These are phyloP conservation scores for Xenopus laevis DNA, from an alignment of 2,113 vertebrate genomes.

Conservation along the genomic window DNA sequence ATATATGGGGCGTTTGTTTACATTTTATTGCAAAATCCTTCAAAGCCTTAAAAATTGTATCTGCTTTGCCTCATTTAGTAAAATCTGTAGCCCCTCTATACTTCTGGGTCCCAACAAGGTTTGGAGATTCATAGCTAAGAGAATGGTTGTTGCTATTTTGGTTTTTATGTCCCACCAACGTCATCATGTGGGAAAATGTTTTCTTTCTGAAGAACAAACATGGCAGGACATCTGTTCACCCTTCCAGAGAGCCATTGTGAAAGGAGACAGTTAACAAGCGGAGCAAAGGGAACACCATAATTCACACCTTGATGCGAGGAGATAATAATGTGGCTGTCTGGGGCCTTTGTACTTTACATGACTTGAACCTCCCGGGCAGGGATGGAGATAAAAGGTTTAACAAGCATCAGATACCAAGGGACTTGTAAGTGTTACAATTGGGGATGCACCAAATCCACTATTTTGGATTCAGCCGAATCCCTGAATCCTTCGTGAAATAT, in stretches of 20 bases:
- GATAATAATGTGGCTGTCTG: not conserved
- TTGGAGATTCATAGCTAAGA: too few relatives aligned
- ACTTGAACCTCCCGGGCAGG: not conserved
- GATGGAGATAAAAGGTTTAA: not conserved
- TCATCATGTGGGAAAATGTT: not conserved
- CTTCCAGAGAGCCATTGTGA: conserved; percentile 11
- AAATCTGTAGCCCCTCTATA: too few relatives aligned
- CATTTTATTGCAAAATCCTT: too few relatives aligned
- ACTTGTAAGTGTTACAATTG: not conserved
- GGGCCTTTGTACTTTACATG: conserved; percentile 4
- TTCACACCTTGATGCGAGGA: conserved; percentile 33
- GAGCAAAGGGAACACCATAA: not conserved
- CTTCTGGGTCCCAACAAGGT: too few relatives aligned
- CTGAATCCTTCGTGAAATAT: too few relatives aligned
- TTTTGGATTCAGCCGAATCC: too few relatives aligned
- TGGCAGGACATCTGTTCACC: conserved; percentile 1
- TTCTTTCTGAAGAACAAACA: not conserved
- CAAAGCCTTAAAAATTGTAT: too few relatives aligned
- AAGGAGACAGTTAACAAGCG: conserved; percentile 1
- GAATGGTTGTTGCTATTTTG: not conserved
- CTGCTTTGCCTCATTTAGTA: too few relatives aligned
- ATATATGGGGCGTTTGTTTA: too few relatives aligned
- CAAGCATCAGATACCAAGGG: not conserved
- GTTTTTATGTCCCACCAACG: not conserved
- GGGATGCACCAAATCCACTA: too few relatives aligned